Percentiles rank a stretch among this genome's conserved stretches.
phyloP scores from a whole-genome alignment of 2,888 invertebrate genomes.

The Microctonus brassicae region DNA sequence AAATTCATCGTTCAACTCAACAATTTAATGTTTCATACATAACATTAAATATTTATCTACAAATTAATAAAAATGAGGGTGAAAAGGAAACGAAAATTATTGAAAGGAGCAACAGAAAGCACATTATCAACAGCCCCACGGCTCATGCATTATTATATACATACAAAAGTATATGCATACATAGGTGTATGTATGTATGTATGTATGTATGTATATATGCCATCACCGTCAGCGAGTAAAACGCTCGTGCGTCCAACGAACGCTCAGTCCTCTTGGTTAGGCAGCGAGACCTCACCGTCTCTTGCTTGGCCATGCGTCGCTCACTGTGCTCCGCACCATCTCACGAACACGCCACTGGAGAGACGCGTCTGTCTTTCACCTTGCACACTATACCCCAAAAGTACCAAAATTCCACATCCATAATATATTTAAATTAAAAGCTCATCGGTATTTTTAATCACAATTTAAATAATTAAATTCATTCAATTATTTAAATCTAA shows the following conservation, averaged over 20 bases:
- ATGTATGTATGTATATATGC: too few species aligned
- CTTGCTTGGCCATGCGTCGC: constrained; percentile 60
- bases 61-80: constrained; percentile 52
- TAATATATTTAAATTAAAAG: neutral
- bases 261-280: constrained; percentile 32
- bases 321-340: constrained; percentile 44
- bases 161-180: too few species aligned
- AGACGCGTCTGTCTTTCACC: constrained; percentile 2
- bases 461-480: too few species aligned
- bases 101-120: neutral
- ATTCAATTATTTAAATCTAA: too few species aligned
- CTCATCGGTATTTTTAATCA: too few species aligned
- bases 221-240: neutral
- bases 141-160: neutral
- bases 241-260: neutral
- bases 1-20: too few species aligned
- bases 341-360: constrained; percentile 39
- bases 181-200: too few species aligned
- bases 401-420: neutral
- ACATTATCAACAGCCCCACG: neutral
- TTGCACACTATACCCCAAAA: neutral
- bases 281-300: constrained; percentile 54
- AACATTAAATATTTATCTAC: constrained; percentile 56
- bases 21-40: constrained; percentile 8
- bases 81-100: constrained; percentile 26